Evolutionary conservation across 2,797 vertebrate genomes (phyloP), one percentile per base, ranked within the genome.

Genomic region (Onychomys torridus): DNA sequence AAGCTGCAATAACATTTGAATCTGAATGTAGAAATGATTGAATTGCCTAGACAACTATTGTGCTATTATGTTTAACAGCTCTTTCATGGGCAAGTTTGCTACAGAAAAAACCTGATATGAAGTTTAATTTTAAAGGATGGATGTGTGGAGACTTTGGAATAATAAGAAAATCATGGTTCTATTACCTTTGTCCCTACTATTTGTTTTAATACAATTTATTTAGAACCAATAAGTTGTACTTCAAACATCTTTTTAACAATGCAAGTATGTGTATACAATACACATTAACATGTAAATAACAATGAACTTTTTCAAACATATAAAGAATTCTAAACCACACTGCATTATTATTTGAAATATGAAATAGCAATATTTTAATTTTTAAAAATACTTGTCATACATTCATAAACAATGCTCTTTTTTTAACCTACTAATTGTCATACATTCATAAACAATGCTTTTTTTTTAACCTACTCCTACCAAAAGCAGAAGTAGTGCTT

Each of bases 1-100:
- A 61, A 90, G 27, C 27, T 89, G 73, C 97, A 95, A 73, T 85
- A 71, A 65, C 91, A 97, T 96, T 97, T 97, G 95, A 96, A 97
- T 96, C 85, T 97, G 93, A 96, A 96, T 96, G 52, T 37, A 91
- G 79, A 96, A 94, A 90, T 96, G 79, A 96, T 95, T 96, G 71
- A 94, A 91, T 88, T 40, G 1, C 84, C 89, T 87, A 95, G 71
- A 49, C 23, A 82, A 95, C 46, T 75, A 93, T 90, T 59, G 55
- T 89, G 87, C 34, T 91, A 23, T 81, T 88, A 90, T 57, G 13
- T 86, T 84, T 57, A 17, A 61, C 14, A 93, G 25, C 63, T 75
- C 29, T 2, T 85, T 94, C 37, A 87, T 0, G 40, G 2, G 65
- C 76, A 83, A 27, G 21, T 90, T 96, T 92, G 69, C 8, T 65